Base-by-base conservation (phyloP, 2,113 vertebrate species). In the Lutjanus erythropterus region DNA sequence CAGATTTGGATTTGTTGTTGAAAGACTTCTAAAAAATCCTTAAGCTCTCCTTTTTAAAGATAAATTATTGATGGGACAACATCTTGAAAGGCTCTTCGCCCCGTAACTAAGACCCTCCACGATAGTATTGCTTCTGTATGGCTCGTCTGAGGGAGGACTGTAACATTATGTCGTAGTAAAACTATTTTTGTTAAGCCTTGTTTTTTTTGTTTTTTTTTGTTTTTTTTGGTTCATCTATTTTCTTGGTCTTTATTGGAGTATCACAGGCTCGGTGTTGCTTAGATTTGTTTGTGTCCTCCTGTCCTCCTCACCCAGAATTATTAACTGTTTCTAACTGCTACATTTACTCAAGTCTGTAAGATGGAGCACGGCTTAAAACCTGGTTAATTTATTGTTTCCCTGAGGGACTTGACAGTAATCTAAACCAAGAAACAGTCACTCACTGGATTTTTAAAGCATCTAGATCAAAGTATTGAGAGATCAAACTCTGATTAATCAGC, bases 351-450 rank as follows among this genome's bases (percentile, higher is more conserved):
- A 86, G 83, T 60, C 69, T 75, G 69, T 14, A 79, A 72, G 80
- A 59, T 3, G 53, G 46, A 75, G 77, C 67, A 66, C 19, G 41
- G 80, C 58, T 83, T 84, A 78, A 80, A 81, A 86, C 70, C 37
- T 33, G 37, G 52, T 85, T 78, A 78, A 86, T 79, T 89, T 87
- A 91, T 91, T 87, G 82, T 83, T 82, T 61, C 67, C 60, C 80
- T 55, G 58, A 80, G 77, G 52, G 58, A 81, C 61, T 73, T 74
- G 46, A 74, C 73, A 33, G 76, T 62, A 41, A 80, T 49, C 49
- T 55, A 65, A 81, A 84, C 41, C 12, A 21, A 79, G 75, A 80
- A 12, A 68, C 55, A 58, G 56, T 89, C 81, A 71, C 72, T 87
- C 75, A 83, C 77, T 85, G 83, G 88, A 85, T 71, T 83, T 83